These are phyloP conservation scores for Epizoanthus fatuus DNA, from an alignment of 92 coral and sea anemone genomes.

Conservation along the genomic window DNA sequence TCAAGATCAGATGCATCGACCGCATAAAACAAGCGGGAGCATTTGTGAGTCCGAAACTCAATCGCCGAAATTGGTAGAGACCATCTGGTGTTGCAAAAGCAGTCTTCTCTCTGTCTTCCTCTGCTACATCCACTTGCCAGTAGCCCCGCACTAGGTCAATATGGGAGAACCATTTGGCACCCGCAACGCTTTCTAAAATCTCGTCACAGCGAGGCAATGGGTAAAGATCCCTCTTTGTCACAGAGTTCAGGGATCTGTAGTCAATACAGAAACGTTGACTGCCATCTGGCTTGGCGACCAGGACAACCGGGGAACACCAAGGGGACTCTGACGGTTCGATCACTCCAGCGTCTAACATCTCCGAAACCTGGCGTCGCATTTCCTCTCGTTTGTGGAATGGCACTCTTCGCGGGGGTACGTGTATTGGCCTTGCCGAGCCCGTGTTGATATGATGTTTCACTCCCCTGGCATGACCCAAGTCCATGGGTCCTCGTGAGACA, in stretches of 20 bases:
- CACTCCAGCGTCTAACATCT: constrained; percentile 44
- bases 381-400: constrained; percentile 34
- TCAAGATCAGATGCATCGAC: constrained; percentile 42
- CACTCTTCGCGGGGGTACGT: background rate
- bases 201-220: constrained; percentile 57
- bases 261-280: constrained; percentile 52
- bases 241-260: constrained; percentile 47
- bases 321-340: constrained; percentile 48
- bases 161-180: constrained; percentile 50
- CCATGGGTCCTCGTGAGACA: background rate
- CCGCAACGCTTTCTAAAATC: constrained; percentile 52
- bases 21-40: constrained; percentile 51
- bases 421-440: constrained; percentile 31
- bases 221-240: constrained; percentile 37
- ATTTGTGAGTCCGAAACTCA: too few relatives aligned
- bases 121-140: constrained; percentile 47
- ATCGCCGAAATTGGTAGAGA: too few relatives aligned
- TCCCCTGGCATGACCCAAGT: constrained; percentile 31
- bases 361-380: constrained; percentile 31
- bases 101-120: constrained; percentile 48
- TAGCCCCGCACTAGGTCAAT: constrained; percentile 42
- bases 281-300: constrained; percentile 50
- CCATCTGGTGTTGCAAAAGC: constrained; percentile 51
- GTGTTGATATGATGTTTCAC: constrained; percentile 20
- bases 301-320: constrained; percentile 54